These are phyloP conservation scores for Sycobia sp. DNA, from an alignment of 1,140 invertebrate genomes.

Conservation along the genomic window DNA sequence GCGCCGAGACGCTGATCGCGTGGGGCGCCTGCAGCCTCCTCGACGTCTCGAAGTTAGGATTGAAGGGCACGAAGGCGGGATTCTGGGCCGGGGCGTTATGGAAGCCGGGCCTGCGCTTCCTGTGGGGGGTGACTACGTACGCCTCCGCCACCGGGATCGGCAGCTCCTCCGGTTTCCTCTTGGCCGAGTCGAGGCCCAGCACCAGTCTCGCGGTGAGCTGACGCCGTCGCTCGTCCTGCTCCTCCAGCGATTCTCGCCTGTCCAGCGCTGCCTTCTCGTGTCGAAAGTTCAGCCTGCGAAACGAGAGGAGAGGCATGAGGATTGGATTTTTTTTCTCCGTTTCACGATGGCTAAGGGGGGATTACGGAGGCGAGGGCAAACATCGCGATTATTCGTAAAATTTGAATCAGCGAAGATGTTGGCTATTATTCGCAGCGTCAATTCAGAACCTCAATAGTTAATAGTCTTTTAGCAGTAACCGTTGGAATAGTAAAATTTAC, in stretches of 20 bases:
- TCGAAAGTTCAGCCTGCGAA: slow-evolving; percentile 30
- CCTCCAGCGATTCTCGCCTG: slow-evolving; percentile 59
- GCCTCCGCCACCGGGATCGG: slow-evolving; percentile 60
- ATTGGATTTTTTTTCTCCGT: too few species aligned
- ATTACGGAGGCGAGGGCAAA: too few species aligned
- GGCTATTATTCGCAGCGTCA: too few species aligned
- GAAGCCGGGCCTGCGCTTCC: slow-evolving; percentile 81
- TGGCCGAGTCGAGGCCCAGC: slow-evolving; percentile 54
- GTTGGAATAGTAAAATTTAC: too few species aligned
- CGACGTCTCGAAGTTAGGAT: slow-evolving; percentile 60
- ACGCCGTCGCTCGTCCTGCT: slow-evolving; percentile 57
- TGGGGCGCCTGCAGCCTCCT: slow-evolving; percentile 65
- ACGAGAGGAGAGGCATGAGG: too few species aligned
- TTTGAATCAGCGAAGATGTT: too few species aligned
- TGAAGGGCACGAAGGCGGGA: slow-evolving; percentile 80
- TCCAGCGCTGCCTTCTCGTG: slow-evolving; percentile 52
- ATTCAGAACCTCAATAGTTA: too few species aligned
- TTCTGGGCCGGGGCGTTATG: slow-evolving; percentile 84
- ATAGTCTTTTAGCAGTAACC: too few species aligned
- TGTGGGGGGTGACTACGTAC: slow-evolving; percentile 82
- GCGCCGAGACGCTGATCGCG: slow-evolving; percentile 71
- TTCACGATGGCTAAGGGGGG: too few species aligned
- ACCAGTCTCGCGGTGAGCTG: slow-evolving; percentile 55
- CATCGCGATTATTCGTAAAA: too few species aligned
- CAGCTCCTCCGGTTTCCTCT: slow-evolving; percentile 58